phyloP scores from a whole-genome alignment of 1,140 invertebrate genomes.

The Drosophila bifasciata region DNA sequence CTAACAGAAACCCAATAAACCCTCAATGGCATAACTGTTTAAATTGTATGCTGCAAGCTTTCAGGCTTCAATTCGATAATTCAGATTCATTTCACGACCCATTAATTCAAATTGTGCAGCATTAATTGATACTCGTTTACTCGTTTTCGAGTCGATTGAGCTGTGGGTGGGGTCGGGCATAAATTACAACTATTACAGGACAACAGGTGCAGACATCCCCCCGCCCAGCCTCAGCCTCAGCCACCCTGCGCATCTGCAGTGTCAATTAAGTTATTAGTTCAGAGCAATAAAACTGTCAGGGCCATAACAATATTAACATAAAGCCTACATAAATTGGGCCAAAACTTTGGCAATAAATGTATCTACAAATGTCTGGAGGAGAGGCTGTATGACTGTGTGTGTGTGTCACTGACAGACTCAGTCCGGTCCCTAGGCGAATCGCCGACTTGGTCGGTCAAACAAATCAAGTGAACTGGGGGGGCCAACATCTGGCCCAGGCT shows the following conservation, averaged over 20 bases:
- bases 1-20: neutral
- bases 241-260: slow-evolving; percentile 16
- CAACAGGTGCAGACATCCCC: slow-evolving; percentile 36
- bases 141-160: slow-evolving; percentile 27
- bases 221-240: slow-evolving; percentile 10
- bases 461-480: slow-evolving; percentile 63
- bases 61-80: slow-evolving; percentile 5
- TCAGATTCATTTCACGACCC: neutral
- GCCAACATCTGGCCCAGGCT: slow-evolving; percentile 39
- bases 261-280: slow-evolving; percentile 74
- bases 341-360: slow-evolving; percentile 57
- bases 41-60: neutral
- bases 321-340: slow-evolving; percentile 42
- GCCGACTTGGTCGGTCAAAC: slow-evolving; percentile 22
- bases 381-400: neutral
- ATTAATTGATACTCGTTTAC: slow-evolving; percentile 39
- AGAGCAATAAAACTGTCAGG: slow-evolving; percentile 72
- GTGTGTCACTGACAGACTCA: slow-evolving; percentile 8
- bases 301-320: slow-evolving; percentile 65
- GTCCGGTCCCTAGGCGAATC: slow-evolving; percentile 6
- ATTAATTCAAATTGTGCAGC: slow-evolving; percentile 55
- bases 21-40: neutral
- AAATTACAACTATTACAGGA: slow-evolving; percentile 22
- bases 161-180: slow-evolving; percentile 21
- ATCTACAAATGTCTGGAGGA: slow-evolving; percentile 14